These are phyloP conservation scores for Blastobasis lacticolella DNA, from an alignment of 2,888 invertebrate genomes.

Conservation along the genomic window DNA sequence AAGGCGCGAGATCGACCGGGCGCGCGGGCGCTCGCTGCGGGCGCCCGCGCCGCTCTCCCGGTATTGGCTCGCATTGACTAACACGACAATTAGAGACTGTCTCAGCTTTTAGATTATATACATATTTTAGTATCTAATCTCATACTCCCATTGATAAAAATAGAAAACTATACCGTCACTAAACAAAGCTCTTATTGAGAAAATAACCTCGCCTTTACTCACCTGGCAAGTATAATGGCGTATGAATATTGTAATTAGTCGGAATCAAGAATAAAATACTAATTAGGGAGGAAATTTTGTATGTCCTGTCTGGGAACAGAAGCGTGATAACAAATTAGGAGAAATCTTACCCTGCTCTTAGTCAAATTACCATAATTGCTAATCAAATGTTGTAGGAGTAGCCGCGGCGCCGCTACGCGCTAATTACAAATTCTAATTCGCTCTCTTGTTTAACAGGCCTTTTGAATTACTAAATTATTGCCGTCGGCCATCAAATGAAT, in stretches of 20 bases:
- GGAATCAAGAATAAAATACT: slow-evolving; percentile 17
- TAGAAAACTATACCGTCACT: too few relatives aligned
- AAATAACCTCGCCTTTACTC: too few relatives aligned
- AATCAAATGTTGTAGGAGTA: slow-evolving; percentile 70
- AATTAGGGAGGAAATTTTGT: slow-evolving; percentile 23
- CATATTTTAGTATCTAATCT: too few relatives aligned
- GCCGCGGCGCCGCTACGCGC: slow-evolving; percentile 53
- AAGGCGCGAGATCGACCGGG: slow-evolving; percentile 21
- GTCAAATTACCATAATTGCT: slow-evolving; percentile 73
- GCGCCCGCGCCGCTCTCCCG: too few relatives aligned
- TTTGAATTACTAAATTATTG: slow-evolving; percentile 71
- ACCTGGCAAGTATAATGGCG: too few relatives aligned
- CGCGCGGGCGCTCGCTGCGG: too few relatives aligned
- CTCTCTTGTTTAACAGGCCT: slow-evolving; percentile 69
- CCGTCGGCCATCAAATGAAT: slow-evolving; percentile 58
- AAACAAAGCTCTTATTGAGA: too few relatives aligned
- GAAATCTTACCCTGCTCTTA: slow-evolving; percentile 71
- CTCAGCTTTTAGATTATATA: too few relatives aligned
- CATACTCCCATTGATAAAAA: too few relatives aligned
- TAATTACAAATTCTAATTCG: slow-evolving; percentile 73
- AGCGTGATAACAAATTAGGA: slow-evolving; percentile 65
- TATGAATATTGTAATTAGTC: not conserved
- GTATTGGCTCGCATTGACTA: too few relatives aligned
- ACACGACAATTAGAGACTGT: too few relatives aligned
- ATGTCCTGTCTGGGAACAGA: slow-evolving; percentile 31